Conservation (phyloP, 2,797 vertebrate genomes). For the Zalophus californianus region DNA sequence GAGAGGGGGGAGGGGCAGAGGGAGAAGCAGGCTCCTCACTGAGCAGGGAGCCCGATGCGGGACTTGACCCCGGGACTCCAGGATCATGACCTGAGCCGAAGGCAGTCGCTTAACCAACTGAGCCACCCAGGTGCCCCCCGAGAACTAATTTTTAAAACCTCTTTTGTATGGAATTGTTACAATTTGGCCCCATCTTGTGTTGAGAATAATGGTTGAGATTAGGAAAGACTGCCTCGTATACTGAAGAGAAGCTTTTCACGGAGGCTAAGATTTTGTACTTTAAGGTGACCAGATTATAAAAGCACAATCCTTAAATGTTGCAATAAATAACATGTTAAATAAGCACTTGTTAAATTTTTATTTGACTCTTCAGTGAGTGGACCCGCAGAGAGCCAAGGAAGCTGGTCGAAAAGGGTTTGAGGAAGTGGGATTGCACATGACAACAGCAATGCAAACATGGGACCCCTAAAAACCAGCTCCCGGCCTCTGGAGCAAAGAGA, state of each 20-base stretch:
- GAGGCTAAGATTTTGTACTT: not conserved
- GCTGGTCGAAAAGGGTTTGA: not conserved
- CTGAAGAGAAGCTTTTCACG: not conserved
- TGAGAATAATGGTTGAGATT: not conserved
- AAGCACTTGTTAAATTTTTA: not conserved
- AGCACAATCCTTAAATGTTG: not conserved
- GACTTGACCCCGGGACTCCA: not conserved
- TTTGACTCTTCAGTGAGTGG: not conserved
- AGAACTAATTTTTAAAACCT: not conserved
- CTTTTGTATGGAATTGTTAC: not conserved
- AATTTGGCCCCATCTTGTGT: not conserved
- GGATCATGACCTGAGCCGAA: not conserved
- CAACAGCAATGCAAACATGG: not conserved
- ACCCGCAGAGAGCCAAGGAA: not conserved
- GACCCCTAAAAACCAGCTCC: not conserved
- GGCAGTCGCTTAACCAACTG: not conserved
- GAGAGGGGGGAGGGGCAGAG: too few relatives aligned
- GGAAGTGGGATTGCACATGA: not conserved
- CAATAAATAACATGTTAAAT: not conserved
- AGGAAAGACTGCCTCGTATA: not conserved
- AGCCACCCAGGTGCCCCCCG: not conserved
- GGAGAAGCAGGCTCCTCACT: not conserved
- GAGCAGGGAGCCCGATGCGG: fast-evolving
- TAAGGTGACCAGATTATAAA: not conserved
- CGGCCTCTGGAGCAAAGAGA: not conserved